These are phyloP conservation scores for Ericerus pela DNA, from an alignment of 1,140 invertebrate species.

Conservation along the genomic window DNA sequence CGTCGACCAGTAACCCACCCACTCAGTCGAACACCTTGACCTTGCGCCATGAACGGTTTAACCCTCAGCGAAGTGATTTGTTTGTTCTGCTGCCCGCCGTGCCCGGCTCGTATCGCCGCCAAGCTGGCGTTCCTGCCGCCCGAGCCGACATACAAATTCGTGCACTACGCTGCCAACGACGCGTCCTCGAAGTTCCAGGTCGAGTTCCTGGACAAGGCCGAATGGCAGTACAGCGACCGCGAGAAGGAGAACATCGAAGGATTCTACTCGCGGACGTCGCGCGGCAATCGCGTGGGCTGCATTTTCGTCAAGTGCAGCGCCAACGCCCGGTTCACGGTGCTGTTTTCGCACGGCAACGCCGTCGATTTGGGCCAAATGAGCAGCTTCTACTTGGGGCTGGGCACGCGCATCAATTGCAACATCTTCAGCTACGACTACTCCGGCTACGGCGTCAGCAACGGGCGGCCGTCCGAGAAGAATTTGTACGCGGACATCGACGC, in stretches of 20 bases:
- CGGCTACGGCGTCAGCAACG: conserved; percentile 82
- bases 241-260: conserved; percentile 94
- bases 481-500: conserved; percentile 97
- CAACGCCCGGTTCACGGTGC: conserved; percentile 86
- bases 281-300: conserved; percentile 91
- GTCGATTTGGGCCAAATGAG: conserved; percentile 97
- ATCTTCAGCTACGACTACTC: conserved; percentile 99
- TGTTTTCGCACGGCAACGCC: conserved; percentile 97
- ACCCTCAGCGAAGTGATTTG: conserved; percentile 95
- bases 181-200: conserved; percentile 54
- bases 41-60: conserved; percentile 77
- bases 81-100: conserved; percentile 99
- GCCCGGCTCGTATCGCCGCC: conserved; percentile 92
- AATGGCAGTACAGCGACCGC: conserved; percentile 94
- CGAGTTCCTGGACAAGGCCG: conserved; percentile 79
- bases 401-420: conserved; percentile 94
- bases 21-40: too few species aligned
- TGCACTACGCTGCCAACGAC: conserved; percentile 59
- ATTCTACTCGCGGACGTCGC: conserved; percentile 73
- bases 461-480: conserved; percentile 97
- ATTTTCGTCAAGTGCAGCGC: conserved; percentile 86
- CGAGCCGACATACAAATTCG: conserved; percentile 88
- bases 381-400: conserved; percentile 93
- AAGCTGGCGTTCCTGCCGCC: conserved; percentile 98
- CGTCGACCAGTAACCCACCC: too few species aligned